Evolutionary conservation across 2,113 vertebrate genomes (phyloP).

Genomic region (Nansenia antarctica): DNA sequence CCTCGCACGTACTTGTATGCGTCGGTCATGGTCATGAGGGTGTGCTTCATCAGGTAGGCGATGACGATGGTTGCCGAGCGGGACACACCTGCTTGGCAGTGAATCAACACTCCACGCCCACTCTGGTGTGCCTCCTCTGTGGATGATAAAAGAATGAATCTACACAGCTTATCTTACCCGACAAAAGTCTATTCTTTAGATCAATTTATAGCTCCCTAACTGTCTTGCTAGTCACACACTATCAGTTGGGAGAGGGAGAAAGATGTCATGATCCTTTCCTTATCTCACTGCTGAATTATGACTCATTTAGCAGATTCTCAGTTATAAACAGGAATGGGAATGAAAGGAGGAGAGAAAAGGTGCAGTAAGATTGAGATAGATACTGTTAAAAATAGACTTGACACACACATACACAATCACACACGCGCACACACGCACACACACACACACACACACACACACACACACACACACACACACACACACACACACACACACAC

Average conservation of each 20-base stretch:
- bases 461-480: background rate
- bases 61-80: slow-evolving; percentile 85
- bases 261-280: background rate
- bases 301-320: background rate
- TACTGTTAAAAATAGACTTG: too few relatives aligned
- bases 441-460: too few relatives aligned
- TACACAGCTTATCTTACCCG: background rate
- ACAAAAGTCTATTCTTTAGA: background rate
- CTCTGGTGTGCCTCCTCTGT: slow-evolving; percentile 85
- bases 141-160: slow-evolving; percentile 19
- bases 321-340: background rate
- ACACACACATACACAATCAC: too few relatives aligned
- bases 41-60: slow-evolving; percentile 88
- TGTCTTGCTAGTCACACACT: background rate
- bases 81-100: slow-evolving; percentile 86
- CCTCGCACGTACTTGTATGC: slow-evolving; percentile 85
- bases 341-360: background rate
- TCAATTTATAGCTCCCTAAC: slow-evolving; percentile 9
- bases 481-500: background rate
- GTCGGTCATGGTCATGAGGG: slow-evolving; percentile 86
- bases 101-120: slow-evolving; percentile 80
- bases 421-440: background rate
- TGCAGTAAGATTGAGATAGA: background rate
- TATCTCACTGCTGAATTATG: background rate
- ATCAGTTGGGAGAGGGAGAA: background rate